A percentile compares a stretch with the other conserved stretches of the same genome.
Conservation (phyloP, 2,113 vertebrate genomes). For the Oreochromis niloticus region DNA sequence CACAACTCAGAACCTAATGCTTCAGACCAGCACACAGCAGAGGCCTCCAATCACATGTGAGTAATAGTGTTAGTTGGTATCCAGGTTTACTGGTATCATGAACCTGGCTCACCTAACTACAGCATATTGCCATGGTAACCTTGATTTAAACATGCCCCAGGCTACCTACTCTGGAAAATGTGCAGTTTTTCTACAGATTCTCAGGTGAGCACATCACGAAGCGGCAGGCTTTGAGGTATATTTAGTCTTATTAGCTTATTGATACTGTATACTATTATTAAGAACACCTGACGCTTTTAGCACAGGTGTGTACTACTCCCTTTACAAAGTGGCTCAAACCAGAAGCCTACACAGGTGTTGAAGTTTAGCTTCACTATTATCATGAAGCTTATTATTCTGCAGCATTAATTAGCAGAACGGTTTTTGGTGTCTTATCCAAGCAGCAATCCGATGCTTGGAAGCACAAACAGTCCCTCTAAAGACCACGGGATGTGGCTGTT, state of each 20-base stretch:
- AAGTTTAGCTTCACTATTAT: neutral
- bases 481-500: neutral
- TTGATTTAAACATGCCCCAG: neutral
- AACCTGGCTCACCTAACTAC: neutral
- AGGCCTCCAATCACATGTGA: neutral
- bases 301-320: neutral
- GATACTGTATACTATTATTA: neutral
- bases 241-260: neutral
- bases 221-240: neutral
- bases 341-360: neutral
- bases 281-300: neutral
- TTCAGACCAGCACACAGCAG: neutral
- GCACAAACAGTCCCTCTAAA: neutral
- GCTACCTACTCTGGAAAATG: fast-evolving
- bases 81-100: neutral
- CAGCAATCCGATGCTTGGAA: fast-evolving
- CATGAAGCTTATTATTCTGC: neutral
- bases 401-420: neutral
- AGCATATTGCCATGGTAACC: neutral
- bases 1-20: neutral
- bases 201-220: fast-evolving
- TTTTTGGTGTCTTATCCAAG: neutral
- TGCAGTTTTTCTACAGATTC: neutral
- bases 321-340: neutral
- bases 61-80: neutral